Conservation (phyloP, 2,888 invertebrate species). For the Amitus sp. region DNA sequence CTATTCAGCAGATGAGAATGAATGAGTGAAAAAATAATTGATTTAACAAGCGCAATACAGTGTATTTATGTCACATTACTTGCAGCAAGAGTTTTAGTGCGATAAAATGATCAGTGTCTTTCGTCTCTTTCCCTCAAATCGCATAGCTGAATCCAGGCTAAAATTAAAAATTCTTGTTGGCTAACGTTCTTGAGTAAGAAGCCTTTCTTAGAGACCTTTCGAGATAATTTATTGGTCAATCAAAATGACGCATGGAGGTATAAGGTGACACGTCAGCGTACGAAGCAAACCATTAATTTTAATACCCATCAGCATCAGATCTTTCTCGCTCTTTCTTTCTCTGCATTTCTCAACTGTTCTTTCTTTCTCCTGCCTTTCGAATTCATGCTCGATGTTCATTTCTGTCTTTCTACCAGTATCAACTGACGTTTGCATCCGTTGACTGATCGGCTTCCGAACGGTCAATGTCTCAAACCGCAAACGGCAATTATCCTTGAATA, state of each 20-base stretch:
- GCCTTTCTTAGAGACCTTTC: conserved; percentile 42
- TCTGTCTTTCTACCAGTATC: conserved; percentile 31
- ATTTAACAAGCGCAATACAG: not conserved
- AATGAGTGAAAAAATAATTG: not conserved
- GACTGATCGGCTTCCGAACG: conserved; percentile 42
- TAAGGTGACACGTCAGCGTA: conserved; percentile 65
- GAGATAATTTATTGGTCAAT: conserved; percentile 64
- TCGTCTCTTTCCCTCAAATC: not conserved
- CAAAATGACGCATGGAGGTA: conserved; percentile 64
- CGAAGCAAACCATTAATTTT: conserved; percentile 62
- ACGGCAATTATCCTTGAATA: conserved; percentile 50
- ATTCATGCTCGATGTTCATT: conserved; percentile 17
- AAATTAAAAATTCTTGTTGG: conserved; percentile 27
- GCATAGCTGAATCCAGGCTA: not conserved
- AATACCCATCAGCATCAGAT: conserved; percentile 59
- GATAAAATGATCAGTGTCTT: conserved; percentile 5
- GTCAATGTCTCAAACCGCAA: conserved; percentile 36
- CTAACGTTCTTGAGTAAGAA: conserved; percentile 28
- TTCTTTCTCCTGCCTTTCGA: conserved; percentile 3
- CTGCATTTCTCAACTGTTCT: conserved; percentile 25
- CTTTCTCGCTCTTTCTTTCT: conserved; percentile 43
- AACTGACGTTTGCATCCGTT: conserved; percentile 34
- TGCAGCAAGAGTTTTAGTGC: not conserved
- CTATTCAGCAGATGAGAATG: too few relatives aligned
- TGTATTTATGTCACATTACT: conserved; percentile 3